A percentile compares a stretch with the other conserved stretches of the same genome.
These are phyloP conservation scores for Melanostigma gelatinosum DNA, from an alignment of 2,113 vertebrate genomes.

Conservation along the genomic window DNA sequence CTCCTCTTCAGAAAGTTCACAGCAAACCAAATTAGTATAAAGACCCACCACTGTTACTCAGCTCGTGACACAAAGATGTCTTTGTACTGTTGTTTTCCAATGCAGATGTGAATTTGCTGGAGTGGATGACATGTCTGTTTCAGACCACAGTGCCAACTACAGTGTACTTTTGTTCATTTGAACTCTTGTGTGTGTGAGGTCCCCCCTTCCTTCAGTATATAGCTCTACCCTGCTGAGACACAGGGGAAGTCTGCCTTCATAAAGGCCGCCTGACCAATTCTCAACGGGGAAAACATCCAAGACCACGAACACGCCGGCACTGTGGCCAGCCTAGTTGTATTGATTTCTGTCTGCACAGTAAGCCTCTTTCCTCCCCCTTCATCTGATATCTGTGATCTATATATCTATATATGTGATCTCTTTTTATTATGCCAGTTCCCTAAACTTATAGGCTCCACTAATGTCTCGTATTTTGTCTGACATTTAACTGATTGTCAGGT, in stretches of 20 bases:
- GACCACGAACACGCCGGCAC: constrained; percentile 4
- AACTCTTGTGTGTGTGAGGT: neutral
- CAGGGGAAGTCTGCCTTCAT: constrained; percentile 2
- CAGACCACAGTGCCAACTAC: neutral
- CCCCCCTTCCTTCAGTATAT: neutral
- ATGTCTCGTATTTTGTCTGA: neutral
- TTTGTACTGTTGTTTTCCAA: constrained; percentile 26
- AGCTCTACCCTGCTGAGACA: neutral
- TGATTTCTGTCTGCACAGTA: constrained; percentile 29
- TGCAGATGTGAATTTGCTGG: neutral
- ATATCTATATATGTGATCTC: neutral
- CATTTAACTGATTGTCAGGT: neutral
- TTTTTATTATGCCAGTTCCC: neutral
- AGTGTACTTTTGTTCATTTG: neutral
- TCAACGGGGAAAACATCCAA: constrained; percentile 4
- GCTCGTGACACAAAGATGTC: constrained; percentile 5
- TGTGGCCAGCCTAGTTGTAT: constrained; percentile 6
- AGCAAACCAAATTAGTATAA: neutral
- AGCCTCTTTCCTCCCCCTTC: constrained; percentile 9
- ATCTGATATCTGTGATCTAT: constrained; percentile 21
- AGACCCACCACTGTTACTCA: neutral
- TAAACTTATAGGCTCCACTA: neutral
- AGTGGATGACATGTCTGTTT: neutral
- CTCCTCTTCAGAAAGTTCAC: neutral
- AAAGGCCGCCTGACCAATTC: neutral